Percentiles rank a stretch among this genome's conserved stretches.
Conservation (phyloP, 2,797 vertebrate species). For the Mus spretus region DNA sequence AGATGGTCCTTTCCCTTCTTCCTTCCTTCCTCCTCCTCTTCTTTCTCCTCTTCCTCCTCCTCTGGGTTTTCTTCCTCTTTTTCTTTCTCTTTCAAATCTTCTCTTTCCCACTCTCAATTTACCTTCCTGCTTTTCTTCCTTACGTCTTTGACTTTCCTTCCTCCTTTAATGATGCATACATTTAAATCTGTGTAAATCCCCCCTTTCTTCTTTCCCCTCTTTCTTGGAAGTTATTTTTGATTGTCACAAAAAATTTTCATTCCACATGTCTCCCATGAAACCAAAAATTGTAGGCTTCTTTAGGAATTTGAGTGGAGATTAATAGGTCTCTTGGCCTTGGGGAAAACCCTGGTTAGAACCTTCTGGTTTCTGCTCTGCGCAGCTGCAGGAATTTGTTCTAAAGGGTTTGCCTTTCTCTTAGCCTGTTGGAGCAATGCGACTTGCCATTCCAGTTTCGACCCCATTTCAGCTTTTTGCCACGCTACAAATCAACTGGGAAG, state of each 20-base stretch:
- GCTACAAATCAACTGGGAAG: slow-evolving; percentile 79
- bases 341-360: background rate
- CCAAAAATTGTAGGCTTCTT: slow-evolving; percentile 6
- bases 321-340: background rate
- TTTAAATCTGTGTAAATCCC: background rate
- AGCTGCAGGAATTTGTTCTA: background rate
- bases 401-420: slow-evolving; percentile 29
- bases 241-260: slow-evolving; percentile 21
- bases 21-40: background rate
- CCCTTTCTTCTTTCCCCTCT: background rate
- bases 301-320: slow-evolving; percentile 54
- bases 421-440: background rate
- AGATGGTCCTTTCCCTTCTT: background rate
- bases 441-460: slow-evolving; percentile 59
- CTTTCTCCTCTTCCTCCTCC: background rate
- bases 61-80: background rate
- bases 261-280: background rate
- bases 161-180: background rate
- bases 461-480: slow-evolving; percentile 56
- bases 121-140: background rate
- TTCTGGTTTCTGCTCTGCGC: background rate
- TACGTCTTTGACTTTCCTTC: background rate
- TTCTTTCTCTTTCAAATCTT: background rate
- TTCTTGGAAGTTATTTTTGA: background rate
- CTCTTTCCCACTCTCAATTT: background rate